phyloP scores from a whole-genome alignment of 1,140 invertebrate genomes.

The Anthonomus grandis region DNA sequence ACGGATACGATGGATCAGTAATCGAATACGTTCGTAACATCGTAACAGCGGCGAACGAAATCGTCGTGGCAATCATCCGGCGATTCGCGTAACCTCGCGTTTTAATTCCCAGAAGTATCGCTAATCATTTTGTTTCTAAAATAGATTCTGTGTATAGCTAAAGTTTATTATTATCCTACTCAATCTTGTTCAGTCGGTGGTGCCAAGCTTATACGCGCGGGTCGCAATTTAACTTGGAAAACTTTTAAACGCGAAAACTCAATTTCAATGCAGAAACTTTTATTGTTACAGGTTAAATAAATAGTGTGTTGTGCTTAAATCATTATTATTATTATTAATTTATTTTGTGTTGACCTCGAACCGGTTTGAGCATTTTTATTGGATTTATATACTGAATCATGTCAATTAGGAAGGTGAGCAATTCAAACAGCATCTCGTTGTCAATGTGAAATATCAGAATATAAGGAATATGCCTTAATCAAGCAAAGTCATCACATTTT shows the following conservation, averaged over 20 bases:
- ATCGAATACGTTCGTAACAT: too few relatives aligned
- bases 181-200: conserved; percentile 13
- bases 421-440: conserved; percentile 12
- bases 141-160: conserved; percentile 21
- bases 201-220: neutral
- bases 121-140: conserved; percentile 17
- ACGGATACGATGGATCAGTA: neutral
- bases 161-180: conserved; percentile 15
- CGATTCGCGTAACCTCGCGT: too few relatives aligned
- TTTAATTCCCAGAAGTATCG: conserved; percentile 17
- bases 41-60: too few relatives aligned
- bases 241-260: too few relatives aligned
- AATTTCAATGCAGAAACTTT: too few relatives aligned
- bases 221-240: too few relatives aligned
- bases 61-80: too few relatives aligned
- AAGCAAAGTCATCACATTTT: neutral
- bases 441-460: conserved; percentile 24
- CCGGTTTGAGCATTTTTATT: conserved; percentile 13
- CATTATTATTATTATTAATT: too few relatives aligned
- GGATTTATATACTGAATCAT: conserved; percentile 25
- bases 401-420: conserved; percentile 21
- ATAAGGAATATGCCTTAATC: conserved; percentile 9
- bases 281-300: too few relatives aligned
- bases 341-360: conserved; percentile 20
- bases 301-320: too few relatives aligned